Conservation (phyloP, 2,797 vertebrate genomes). For the Phaenicophaeus curvirostris region DNA sequence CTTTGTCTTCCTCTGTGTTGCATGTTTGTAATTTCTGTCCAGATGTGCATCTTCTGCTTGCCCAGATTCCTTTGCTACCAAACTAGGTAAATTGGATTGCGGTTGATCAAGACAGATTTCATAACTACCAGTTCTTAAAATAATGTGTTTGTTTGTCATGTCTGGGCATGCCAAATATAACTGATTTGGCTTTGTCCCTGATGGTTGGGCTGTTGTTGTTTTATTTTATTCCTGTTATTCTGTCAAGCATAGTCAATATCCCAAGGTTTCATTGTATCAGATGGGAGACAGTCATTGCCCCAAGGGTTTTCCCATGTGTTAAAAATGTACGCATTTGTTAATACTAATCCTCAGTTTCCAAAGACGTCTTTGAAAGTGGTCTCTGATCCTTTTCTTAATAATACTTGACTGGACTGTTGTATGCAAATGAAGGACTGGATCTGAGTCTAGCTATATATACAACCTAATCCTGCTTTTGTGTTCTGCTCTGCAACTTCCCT, state of each 20-base stretch:
- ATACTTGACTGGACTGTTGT: accelerated
- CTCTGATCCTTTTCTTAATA: not conserved
- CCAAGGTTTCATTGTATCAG: not conserved
- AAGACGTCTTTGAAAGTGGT: not conserved
- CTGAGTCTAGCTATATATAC: not conserved
- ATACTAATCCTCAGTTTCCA: not conserved
- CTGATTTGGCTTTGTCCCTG: not conserved
- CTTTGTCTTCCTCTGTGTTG: not conserved
- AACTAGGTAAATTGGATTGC: not conserved
- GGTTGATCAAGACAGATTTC: slow-evolving; percentile 11
- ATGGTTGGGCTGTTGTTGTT: not conserved
- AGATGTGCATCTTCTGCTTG: not conserved
- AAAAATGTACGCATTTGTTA: not conserved
- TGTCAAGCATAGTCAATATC: not conserved
- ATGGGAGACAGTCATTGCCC: not conserved
- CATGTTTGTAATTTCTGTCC: not conserved
- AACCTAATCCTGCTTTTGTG: not conserved
- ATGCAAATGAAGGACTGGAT: not conserved
- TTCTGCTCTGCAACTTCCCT: not conserved
- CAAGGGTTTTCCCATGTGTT: not conserved
- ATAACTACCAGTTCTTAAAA: slow-evolving; percentile 9
- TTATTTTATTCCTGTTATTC: not conserved
- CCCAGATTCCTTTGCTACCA: not conserved
- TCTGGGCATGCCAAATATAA: slow-evolving; percentile 4
- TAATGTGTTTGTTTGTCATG: not conserved